These are phyloP conservation scores for Rhynchophorus ferrugineus DNA, from an alignment of 1,140 invertebrate species.

Conservation along the genomic window DNA sequence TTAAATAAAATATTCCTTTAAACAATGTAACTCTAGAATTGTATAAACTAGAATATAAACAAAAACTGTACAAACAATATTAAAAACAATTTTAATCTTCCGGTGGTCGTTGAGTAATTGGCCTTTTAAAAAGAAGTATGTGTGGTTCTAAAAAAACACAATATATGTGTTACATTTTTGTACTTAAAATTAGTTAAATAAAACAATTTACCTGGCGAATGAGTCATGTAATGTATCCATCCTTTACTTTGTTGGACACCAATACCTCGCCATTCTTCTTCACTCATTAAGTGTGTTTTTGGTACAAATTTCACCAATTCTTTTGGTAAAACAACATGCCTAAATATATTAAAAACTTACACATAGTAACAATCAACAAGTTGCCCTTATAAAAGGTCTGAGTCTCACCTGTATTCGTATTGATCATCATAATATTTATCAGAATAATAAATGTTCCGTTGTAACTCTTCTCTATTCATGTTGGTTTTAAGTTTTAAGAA, in stretches of 20 bases:
- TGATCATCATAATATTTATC: constrained; percentile 85
- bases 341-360: constrained; percentile 46
- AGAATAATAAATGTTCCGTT: constrained; percentile 74
- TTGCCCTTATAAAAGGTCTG: neutral
- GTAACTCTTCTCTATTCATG: constrained; percentile 33
- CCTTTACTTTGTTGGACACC: constrained; percentile 91
- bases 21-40: too few relatives aligned
- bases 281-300: constrained; percentile 83
- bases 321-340: constrained; percentile 88
- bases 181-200: neutral
- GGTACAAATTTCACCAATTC: constrained; percentile 83
- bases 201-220: constrained; percentile 58
- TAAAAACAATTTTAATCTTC: neutral
- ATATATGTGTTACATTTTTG: neutral
- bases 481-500: too few relatives aligned
- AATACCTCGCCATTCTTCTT: constrained; percentile 85
- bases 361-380: too few relatives aligned
- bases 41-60: too few relatives aligned
- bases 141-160: neutral
- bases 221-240: constrained; percentile 93
- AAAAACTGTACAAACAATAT: too few relatives aligned
- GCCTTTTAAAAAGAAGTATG: neutral
- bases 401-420: constrained; percentile 72
- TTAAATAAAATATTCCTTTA: too few relatives aligned
- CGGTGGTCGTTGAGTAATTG: neutral